phyloP scores from a whole-genome alignment of 1,140 invertebrate species.

The Euura saliciscinereae region DNA sequence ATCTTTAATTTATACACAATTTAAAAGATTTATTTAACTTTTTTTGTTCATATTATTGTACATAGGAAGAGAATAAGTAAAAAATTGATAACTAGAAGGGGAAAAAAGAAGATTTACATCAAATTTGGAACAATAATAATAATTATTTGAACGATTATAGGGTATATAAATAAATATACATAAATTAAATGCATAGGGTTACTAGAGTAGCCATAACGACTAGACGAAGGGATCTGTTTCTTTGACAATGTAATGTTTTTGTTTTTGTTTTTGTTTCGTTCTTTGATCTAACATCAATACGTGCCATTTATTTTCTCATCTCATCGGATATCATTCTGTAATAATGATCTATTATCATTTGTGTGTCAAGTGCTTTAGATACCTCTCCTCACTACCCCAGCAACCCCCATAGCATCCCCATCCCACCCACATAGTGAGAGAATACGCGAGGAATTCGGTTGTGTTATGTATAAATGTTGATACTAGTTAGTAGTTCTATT shows the following conservation, averaged over 20 bases:
- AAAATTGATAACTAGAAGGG: too few relatives aligned
- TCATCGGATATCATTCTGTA: background rate
- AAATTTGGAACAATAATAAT: too few relatives aligned
- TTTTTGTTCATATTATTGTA: too few relatives aligned
- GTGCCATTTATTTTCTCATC: background rate
- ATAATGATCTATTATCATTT: background rate
- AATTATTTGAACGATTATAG: too few relatives aligned
- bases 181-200: background rate
- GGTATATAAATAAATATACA: too few relatives aligned
- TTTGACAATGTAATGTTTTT: background rate
- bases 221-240: slow-evolving; percentile 3
- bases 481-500: slow-evolving; percentile 48
- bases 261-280: too few relatives aligned
- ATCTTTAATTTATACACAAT: too few relatives aligned
- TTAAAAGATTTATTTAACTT: too few relatives aligned
- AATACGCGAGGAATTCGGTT: slow-evolving; percentile 30
- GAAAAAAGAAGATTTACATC: too few relatives aligned
- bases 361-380: background rate
- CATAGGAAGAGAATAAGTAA: too few relatives aligned
- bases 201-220: background rate
- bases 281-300: background rate
- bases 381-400: background rate
- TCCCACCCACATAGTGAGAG: background rate
- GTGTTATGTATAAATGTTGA: slow-evolving; percentile 61
- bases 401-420: too few relatives aligned